Evolutionary conservation across 2,888 invertebrate genomes (phyloP), one percentile per base, ranked within the genome.

Genomic region (Rhagophthalmus giganteus): DNA sequence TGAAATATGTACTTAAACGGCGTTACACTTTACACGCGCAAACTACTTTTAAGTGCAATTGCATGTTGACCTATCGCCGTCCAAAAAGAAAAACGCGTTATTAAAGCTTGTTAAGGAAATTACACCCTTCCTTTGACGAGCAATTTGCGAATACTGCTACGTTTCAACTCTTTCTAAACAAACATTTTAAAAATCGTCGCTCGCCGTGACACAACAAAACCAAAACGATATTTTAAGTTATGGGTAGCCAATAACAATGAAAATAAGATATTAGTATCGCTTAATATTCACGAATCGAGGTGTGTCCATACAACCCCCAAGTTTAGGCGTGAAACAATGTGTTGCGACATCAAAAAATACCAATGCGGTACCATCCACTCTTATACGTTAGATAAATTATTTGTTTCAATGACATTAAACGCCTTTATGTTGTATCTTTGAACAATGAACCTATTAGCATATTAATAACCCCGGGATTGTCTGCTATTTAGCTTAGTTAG

Each of bases 381-480:
- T 13, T 27, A 37, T 45, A 46, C 42, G 11, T 37, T 34, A 25
- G 25, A 9, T 33, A 53, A 53, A 41, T 30, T 40, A 46, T 53
- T 53, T 46, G 37, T 53, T 53, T 52, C 46, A 41, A 53, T 49
- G 48, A 53, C 41, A 53, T 48, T 56, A 51, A 58, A 55, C 58
- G 60, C 58, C 57, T 57, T 55, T 54, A 56, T 42, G 46, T 27
- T 47, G 47, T 51, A 47, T 33, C 38, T 48, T 38, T 44, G 50
- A 61, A 61, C 61, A 61, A 61, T 61, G 46, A 55, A 49, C 38
- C 48, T 27, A 60, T 60, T 60, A 57, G 37, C 60, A 60, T 60
- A 60, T 60, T 60, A 60, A 60, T 60, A 58, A 60, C 47, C 38
- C 37, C 33, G 35, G 47, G 46, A 59, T 58, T 59, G 57, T 55